Percentiles rank a stretch among this genome's conserved stretches.
Evolutionary conservation across 2,888 invertebrate genomes (phyloP).

Genomic region (Thecocarcelia acutangulata): DNA sequence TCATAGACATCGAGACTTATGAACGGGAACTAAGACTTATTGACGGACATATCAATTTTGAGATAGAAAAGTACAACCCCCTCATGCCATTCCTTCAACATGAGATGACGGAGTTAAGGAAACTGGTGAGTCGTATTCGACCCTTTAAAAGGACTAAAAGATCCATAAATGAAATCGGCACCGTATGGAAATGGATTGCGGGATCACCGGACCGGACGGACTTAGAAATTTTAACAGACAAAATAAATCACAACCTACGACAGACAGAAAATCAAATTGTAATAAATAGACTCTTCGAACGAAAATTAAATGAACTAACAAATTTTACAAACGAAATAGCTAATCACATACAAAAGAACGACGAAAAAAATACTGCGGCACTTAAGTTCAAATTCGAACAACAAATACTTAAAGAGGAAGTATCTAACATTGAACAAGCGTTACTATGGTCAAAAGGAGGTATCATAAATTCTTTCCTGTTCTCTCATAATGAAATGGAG

Average conservation of each 20-base stretch:
- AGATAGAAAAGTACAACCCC: neutral
- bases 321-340: neutral
- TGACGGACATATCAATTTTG: too few relatives aligned
- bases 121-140: neutral
- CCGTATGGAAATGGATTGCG: too few relatives aligned
- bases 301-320: slow-evolving; percentile 1
- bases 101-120: neutral
- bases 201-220: slow-evolving; percentile 2
- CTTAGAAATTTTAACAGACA: slow-evolving; percentile 20
- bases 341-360: too few relatives aligned
- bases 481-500: too few relatives aligned
- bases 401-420: slow-evolving; percentile 6
- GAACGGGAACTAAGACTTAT: slow-evolving; percentile 12
- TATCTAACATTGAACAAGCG: slow-evolving; percentile 6
- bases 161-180: slow-evolving; percentile 27
- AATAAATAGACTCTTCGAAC: slow-evolving; percentile 13
- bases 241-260: slow-evolving; percentile 14
- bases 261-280: slow-evolving; percentile 12
- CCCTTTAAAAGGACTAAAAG: slow-evolving; percentile 4
- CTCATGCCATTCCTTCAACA: slow-evolving; percentile 16
- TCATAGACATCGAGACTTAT: slow-evolving; percentile 17
- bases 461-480: too few relatives aligned
- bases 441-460: neutral
- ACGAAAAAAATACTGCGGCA: too few relatives aligned
- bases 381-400: neutral